Evolutionary conservation across 2,113 vertebrate species (phyloP).

Genomic region (Malurus melanocephalus): DNA sequence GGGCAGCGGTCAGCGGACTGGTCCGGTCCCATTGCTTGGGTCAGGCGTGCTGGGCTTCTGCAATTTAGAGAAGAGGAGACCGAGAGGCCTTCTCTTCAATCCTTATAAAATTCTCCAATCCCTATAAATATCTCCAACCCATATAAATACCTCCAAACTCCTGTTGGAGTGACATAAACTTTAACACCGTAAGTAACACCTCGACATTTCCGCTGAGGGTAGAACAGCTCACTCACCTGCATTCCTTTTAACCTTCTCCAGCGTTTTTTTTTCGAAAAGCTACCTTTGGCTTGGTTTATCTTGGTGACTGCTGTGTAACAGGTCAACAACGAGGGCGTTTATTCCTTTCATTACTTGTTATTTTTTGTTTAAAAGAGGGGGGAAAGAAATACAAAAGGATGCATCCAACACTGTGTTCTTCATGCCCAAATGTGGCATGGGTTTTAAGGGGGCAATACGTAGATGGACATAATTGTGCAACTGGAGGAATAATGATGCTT

Average conservation of each 20-base stretch:
- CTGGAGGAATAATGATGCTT: background rate
- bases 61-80: background rate
- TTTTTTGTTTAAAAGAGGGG: background rate
- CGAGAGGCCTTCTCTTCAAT: rapidly evolving
- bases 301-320: background rate
- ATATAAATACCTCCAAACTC: rapidly evolving
- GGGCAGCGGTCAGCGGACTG: too few relatives aligned
- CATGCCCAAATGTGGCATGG: background rate
- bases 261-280: background rate
- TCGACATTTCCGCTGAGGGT: rapidly evolving
- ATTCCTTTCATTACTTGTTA: background rate
- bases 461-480: background rate
- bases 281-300: background rate
- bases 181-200: rapidly evolving
- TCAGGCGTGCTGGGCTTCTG: background rate
- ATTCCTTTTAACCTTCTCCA: background rate
- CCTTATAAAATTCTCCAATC: too few relatives aligned
- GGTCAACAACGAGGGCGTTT: background rate
- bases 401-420: background rate
- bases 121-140: background rate
- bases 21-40: rapidly evolving
- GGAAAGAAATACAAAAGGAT: too few relatives aligned
- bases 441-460: background rate
- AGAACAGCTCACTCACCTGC: background rate
- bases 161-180: background rate